Evolutionary conservation across 2,888 invertebrate genomes (phyloP), one percentile per base, ranked within the genome.

Genomic region (Malthinus seriepunctatus): DNA sequence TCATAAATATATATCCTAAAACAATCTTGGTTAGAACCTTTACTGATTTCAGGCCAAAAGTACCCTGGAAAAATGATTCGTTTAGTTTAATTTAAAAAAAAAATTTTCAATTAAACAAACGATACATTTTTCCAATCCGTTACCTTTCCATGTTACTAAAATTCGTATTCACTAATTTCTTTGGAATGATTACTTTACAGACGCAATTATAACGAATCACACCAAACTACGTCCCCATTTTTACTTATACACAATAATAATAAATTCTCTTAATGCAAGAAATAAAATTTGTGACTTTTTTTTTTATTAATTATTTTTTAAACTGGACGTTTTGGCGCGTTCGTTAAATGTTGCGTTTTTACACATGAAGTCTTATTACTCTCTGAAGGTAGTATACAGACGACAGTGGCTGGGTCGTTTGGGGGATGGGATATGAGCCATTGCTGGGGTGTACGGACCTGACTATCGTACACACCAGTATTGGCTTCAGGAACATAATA

Each of bases 341-440:
- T 65, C 64, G 56, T 61, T 31, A 50, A 50, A 33, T 49, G 51
- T 57, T 60, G 60, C 62, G 56, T 52, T 35, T n/a, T 63, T 63
- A 63, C 57, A 66, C 62, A 73, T 76, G 71, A 77, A 78, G 78
- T 78, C 78, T 78, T 78, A 71, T 78, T 75, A 73, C 77, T 78
- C 78, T 78, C 78, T 75, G 76, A 76, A 76, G 74, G 75, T 74
- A 76, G 68, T 71, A 69, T 68, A 69, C 70, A 71, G 59, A 53
- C 59, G 64, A 62, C 62, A 63, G 64, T 59, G 54, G 59, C 57
- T 42, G 50, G 62, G 67, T 48, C 35, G 59, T 47, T 52, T 23
- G 12, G 72, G 71, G 69, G 68, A 68, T 67, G 67, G 67, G 68
- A 65, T 65, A 62, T 66, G 67, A 66, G 67, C 65, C 67, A 66